These are phyloP conservation scores for Centropus unirufus DNA, from an alignment of 2,113 vertebrate species.

Conservation along the genomic window DNA sequence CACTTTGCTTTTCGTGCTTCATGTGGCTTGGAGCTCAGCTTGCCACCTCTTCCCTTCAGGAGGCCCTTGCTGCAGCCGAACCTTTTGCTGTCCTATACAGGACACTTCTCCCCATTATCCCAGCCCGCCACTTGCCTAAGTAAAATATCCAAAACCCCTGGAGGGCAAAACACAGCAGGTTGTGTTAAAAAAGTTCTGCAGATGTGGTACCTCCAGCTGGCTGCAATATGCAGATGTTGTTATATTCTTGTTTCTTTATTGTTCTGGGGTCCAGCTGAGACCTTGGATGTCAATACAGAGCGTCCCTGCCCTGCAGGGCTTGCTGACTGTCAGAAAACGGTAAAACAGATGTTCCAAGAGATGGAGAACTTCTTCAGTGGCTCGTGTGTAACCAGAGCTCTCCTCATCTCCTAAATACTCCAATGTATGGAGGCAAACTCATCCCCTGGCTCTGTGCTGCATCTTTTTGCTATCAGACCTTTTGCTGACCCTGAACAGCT, in stretches of 20 bases:
- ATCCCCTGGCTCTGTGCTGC: background rate
- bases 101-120: background rate
- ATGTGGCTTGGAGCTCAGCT: background rate
- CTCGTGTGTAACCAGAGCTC: background rate
- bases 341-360: constrained; percentile 18
- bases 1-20: background rate
- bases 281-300: background rate
- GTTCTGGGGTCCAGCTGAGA: background rate
- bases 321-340: background rate
- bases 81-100: background rate
- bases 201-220: background rate
- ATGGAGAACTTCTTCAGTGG: background rate
- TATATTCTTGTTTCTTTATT: background rate
- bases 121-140: background rate
- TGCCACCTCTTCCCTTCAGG: background rate
- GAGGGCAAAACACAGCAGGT: background rate
- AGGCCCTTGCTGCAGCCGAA: background rate
- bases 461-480: constrained; percentile 35
- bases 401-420: background rate
- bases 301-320: background rate
- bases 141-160: background rate
- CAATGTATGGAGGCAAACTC: background rate
- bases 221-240: background rate
- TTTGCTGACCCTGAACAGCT: constrained; percentile 46
- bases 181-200: background rate